Evolutionary conservation across 2,797 vertebrate genomes (phyloP).

Genomic region (Botia almorhae): DNA sequence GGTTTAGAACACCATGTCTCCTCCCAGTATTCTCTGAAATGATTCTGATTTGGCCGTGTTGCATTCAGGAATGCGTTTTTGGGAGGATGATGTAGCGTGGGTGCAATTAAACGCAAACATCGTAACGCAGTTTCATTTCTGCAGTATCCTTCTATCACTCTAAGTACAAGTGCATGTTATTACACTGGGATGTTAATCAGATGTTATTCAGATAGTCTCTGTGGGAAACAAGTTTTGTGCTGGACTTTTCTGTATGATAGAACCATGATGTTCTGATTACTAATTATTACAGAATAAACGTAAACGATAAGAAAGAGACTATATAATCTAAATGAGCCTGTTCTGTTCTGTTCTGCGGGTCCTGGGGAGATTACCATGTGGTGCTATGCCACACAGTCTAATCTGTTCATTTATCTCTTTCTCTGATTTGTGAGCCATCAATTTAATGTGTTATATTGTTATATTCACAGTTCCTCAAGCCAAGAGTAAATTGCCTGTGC

Average conservation of each 20-base stretch:
- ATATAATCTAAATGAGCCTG: background rate
- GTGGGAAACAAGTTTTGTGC: background rate
- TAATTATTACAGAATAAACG: background rate
- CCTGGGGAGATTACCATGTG: background rate
- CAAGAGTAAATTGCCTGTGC: conserved; percentile 42
- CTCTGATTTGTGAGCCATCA: conserved; percentile 39
- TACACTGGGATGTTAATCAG: background rate
- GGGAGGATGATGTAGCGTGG: background rate
- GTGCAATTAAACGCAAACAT: conserved; percentile 12
- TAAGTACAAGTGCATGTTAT: background rate
- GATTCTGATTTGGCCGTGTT: background rate
- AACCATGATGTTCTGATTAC: background rate
- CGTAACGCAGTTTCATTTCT: background rate
- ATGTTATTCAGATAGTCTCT: background rate
- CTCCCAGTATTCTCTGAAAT: conserved; percentile 1
- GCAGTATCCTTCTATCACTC: background rate
- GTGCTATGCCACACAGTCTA: background rate
- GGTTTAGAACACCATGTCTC: conserved; percentile 2
- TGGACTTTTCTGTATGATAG: background rate
- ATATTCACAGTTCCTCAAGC: background rate
- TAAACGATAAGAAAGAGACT: background rate
- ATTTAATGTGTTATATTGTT: conserved; percentile 52
- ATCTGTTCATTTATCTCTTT: conserved; percentile 22
- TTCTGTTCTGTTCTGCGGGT: background rate
- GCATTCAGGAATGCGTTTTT: conserved; percentile 11